phyloP scores from a whole-genome alignment of 2,888 invertebrate genomes.

The Agrotis exclamationis region DNA sequence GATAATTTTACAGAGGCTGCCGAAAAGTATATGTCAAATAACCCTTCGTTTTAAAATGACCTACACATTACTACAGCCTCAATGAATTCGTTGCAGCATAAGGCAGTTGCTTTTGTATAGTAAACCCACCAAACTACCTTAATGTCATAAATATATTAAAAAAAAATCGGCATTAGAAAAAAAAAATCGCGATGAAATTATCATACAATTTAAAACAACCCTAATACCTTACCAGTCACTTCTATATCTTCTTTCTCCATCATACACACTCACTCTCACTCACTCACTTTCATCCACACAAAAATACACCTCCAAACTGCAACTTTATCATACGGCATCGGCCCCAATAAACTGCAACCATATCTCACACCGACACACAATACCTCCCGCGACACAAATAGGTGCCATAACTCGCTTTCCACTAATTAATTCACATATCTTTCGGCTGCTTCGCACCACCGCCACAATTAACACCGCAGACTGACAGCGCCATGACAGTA shows the following conservation, averaged over 20 bases:
- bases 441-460: slow-evolving; percentile 52
- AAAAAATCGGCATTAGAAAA: no score
- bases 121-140: background rate
- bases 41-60: no score
- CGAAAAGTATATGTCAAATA: no score
- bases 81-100: background rate
- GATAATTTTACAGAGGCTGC: no score
- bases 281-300: background rate
- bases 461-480: slow-evolving; percentile 62
- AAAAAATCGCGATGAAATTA: no score
- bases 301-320: background rate
- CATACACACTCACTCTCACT: no score
- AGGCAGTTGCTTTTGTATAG: background rate
- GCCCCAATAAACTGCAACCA: slow-evolving; percentile 32
- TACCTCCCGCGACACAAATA: slow-evolving; percentile 44
- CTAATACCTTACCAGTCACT: no score
- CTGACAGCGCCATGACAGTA: slow-evolving; percentile 63
- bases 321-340: background rate
- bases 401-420: slow-evolving; percentile 50
- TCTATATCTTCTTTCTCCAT: no score
- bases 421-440: slow-evolving; percentile 63
- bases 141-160: no score
- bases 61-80: no score
- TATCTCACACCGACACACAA: slow-evolving; percentile 38
- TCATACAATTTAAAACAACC: no score